Evolutionary conservation across 53 echinoderm and acorn worm genomes (phyloP).

Genomic region (Paracentrotus lividus): DNA sequence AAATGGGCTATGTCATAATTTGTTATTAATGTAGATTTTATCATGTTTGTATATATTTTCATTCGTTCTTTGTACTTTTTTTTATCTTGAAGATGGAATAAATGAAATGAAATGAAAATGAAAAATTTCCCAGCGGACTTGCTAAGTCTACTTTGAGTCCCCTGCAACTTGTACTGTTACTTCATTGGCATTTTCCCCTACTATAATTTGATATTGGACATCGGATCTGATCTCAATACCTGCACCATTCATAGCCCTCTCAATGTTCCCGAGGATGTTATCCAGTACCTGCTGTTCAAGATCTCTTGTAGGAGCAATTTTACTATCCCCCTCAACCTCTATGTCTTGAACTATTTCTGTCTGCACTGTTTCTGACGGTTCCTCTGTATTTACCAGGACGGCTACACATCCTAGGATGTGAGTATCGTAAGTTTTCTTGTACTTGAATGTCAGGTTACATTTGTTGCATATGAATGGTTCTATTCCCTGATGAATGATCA

Average conservation of each 20-base stretch:
- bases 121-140: too few relatives aligned
- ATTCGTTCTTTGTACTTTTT: too few relatives aligned
- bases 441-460: conserved; percentile 64
- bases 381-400: not conserved
- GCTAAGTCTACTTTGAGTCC: not conserved
- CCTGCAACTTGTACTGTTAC: conserved; percentile 28
- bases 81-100: too few relatives aligned
- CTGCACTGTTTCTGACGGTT: not conserved
- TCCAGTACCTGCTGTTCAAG: conserved; percentile 58
- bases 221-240: conserved; percentile 59
- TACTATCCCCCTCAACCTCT: not conserved
- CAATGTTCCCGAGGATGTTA: conserved; percentile 59
- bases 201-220: conserved; percentile 66
- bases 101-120: too few relatives aligned
- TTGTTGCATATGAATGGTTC: conserved; percentile 61
- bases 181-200: conserved; percentile 48
- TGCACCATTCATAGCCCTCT: conserved; percentile 65
- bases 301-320: not conserved
- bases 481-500: conserved; percentile 61
- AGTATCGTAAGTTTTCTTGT: conserved; percentile 17
- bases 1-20: too few relatives aligned
- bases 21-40: too few relatives aligned
- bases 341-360: not conserved
- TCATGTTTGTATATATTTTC: too few relatives aligned
- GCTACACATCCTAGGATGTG: conserved; percentile 2